phyloP scores from a whole-genome alignment of 2,888 invertebrate species.

The Leptopterna dolabrata region DNA sequence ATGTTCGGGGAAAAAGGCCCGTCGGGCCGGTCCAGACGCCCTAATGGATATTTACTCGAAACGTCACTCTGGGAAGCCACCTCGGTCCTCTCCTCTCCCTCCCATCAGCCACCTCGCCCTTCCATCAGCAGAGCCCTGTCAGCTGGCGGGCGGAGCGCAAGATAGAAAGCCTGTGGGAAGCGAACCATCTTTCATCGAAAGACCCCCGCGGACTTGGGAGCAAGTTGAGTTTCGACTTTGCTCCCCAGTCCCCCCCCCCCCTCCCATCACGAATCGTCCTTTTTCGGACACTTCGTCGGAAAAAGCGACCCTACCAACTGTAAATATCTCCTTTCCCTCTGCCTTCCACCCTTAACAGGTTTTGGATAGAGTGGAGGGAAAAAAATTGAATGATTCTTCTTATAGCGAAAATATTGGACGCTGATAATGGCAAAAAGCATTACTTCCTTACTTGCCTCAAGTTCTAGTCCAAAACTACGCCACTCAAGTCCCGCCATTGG shows the following conservation, averaged over 20 bases:
- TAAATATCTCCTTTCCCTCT: conserved; percentile 38
- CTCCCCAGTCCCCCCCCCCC: background rate
- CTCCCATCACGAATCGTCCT: background rate
- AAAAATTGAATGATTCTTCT: conserved; percentile 36
- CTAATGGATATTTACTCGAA: conserved; percentile 7
- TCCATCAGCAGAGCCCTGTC: background rate
- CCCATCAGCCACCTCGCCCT: background rate
- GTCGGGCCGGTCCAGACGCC: background rate
- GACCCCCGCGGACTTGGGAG: background rate
- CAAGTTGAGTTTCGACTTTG: conserved; percentile 25
- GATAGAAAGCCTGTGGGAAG: conserved; percentile 47
- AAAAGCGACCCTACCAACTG: conserved; percentile 38
- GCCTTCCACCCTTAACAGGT: background rate
- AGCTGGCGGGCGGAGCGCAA: background rate
- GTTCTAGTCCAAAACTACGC: no score
- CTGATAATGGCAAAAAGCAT: conserved; percentile 23
- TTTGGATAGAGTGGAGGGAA: background rate
- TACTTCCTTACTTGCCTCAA: background rate
- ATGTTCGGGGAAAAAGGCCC: background rate
- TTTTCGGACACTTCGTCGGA: conserved; percentile 45
- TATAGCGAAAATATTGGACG: conserved; percentile 29
- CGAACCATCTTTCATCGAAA: conserved; percentile 51
- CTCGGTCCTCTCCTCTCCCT: background rate
- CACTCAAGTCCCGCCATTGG: no score
- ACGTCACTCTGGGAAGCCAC: background rate